These are phyloP conservation scores for Heterodera schachtii DNA, from an alignment of 1,140 invertebrate species.

Conservation along the genomic window DNA sequence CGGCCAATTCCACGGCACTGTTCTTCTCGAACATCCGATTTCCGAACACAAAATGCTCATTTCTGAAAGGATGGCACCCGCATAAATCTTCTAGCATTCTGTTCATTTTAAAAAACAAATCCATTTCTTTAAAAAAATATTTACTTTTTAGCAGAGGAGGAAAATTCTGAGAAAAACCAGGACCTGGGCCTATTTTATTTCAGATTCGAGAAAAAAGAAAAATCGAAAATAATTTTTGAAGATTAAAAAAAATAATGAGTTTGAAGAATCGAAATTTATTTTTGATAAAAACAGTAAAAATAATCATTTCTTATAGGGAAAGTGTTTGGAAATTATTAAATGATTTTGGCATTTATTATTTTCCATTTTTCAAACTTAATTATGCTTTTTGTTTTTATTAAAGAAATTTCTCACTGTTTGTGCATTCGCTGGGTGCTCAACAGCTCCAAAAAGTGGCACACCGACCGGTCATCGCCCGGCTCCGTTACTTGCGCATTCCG, in stretches of 20 bases:
- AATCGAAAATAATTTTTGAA: too few species aligned
- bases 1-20: conserved; percentile 30
- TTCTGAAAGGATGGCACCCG: conserved; percentile 20
- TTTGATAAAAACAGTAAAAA: too few species aligned
- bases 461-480: conserved; percentile 16
- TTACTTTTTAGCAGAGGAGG: background rate
- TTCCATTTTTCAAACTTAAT: too few species aligned
- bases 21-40: conserved; percentile 25
- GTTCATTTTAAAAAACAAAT: background rate
- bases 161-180: too few species aligned
- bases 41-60: conserved; percentile 34
- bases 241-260: too few species aligned
- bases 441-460: conserved; percentile 35
- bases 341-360: too few species aligned
- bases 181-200: too few species aligned
- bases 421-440: conserved; percentile 23
- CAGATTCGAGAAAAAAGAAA: too few species aligned
- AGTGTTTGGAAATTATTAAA: too few species aligned
- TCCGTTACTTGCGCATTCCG: background rate
- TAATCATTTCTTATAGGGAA: too few species aligned
- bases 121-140: background rate
- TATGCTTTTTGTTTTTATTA: too few species aligned
- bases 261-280: too few species aligned
- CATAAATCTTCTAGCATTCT: conserved; percentile 4
- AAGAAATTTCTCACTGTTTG: background rate